A percentile compares a stretch with the other conserved stretches of the same genome.
Conservation (phyloP, 2,113 vertebrate genomes). For the Dicerorhinus sumatrensis region DNA sequence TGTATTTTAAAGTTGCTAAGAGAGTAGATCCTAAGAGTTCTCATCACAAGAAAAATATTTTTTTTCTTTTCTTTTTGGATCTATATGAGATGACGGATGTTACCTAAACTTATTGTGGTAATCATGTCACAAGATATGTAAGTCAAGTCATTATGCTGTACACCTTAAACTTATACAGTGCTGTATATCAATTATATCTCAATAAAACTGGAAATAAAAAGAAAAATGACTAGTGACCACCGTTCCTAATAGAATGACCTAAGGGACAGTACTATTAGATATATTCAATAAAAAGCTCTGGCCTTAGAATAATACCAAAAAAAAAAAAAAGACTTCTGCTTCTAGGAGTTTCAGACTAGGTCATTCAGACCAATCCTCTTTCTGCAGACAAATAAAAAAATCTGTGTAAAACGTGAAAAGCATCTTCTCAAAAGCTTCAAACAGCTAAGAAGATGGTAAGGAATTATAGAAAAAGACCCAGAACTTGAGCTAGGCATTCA, state of each 20-base stretch:
- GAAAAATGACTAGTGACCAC: not conserved
- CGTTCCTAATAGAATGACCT: not conserved
- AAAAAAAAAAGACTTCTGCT: not conserved
- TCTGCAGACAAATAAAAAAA: not conserved
- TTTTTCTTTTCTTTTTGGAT: too few relatives aligned
- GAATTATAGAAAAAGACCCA: not conserved
- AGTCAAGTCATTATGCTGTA: not conserved
- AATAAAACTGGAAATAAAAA: not conserved
- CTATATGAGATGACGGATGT: not conserved
- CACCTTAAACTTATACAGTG: not conserved
- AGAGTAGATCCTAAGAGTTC: not conserved
- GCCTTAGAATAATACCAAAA: conserved; percentile 38
- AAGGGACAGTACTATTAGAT: not conserved
- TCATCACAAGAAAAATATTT: not conserved
- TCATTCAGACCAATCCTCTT: not conserved
- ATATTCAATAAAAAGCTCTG: not conserved
- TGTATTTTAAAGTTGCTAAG: not conserved
- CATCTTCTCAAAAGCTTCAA: not conserved
- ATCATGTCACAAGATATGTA: not conserved
- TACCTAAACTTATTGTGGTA: not conserved
- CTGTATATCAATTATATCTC: not conserved
- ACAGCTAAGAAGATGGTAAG: not conserved
- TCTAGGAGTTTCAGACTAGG: not conserved
- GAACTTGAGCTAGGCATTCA: not conserved
- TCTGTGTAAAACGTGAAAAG: not conserved